Evolutionary conservation across 2,797 vertebrate genomes (phyloP), one percentile per base, ranked within the genome.

Genomic region (Mycteria americana): DNA sequence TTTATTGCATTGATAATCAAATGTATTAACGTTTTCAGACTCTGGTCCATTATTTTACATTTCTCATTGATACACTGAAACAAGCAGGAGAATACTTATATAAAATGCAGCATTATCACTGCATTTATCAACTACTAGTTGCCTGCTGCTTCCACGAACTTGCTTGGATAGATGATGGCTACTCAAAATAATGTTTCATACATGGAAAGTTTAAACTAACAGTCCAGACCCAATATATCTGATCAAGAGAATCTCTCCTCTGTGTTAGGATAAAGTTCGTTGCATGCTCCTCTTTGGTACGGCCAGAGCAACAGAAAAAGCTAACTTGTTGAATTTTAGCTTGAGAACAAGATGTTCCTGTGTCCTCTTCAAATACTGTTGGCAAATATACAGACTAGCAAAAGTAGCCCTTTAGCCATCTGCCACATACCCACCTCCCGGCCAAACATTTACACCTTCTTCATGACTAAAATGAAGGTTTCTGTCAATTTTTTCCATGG

Each of bases 271-370:
- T 37, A 25, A 77, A 79, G 53, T 64, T 43, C 51, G 39, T 24
- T 85, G 51, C 74, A 41, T 1, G 8, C 33, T 68, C 24, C 53
- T 62, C 67, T 73, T 16, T 45, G 39, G 50, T 70, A 63, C 57
- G 72, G 57, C 65, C 4, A 7, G n/a, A 76, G 91, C 53, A 48
- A 57, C 39, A 76, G 67, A 70, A 90, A 89, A 91, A 94, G 54
- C 60, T 75, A 88, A 77, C 35, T 75, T 56, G 37, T 85, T 94
- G 88, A 78, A 94, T 95, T 78, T 88, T 73, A 95, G 35, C 85
- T 57, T 7, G 75, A 86, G 94, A 97, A 97, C 95, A 97, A 93
- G 90, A 85, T 87, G 87, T 33, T 92, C 48, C 50, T 94, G 56
- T 96, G 88, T 92, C 78, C 81, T 78, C 89, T 78, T 89, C 63